phyloP scores from a whole-genome alignment of 2,797 vertebrate species.

The Poeciliopsis infans region DNA sequence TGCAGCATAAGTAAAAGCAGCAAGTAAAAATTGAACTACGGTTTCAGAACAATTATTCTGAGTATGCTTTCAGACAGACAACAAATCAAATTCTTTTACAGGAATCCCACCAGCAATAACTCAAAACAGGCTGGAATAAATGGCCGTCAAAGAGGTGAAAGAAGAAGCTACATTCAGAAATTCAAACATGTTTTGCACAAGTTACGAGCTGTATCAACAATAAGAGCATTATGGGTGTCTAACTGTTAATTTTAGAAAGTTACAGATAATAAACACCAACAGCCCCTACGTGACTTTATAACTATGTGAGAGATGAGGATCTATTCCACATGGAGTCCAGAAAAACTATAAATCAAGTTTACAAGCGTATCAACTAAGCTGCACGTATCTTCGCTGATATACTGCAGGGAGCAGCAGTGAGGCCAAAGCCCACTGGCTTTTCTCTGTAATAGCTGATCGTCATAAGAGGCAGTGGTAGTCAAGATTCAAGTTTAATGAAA shows the following conservation, averaged over 20 bases:
- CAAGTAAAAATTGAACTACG: background rate
- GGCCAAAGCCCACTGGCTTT: background rate
- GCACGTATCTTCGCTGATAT: background rate
- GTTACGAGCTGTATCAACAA: background rate
- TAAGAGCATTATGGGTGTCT: background rate
- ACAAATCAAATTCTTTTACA: background rate
- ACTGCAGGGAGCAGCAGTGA: background rate
- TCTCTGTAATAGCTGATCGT: background rate
- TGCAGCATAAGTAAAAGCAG: background rate
- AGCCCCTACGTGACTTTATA: background rate
- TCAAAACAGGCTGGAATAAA: background rate
- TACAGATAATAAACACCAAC: slow-evolving; percentile 11
- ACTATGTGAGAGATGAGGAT: background rate
- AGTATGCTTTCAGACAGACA: background rate
- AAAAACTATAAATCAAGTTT: slow-evolving; percentile 8
- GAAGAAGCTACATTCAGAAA: background rate
- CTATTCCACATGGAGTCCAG: slow-evolving; percentile 4
- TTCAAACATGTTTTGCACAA: background rate
- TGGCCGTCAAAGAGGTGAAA: background rate
- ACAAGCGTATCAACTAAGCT: background rate
- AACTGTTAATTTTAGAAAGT: slow-evolving; percentile 2
- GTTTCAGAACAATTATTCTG: background rate
- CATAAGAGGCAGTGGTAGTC: background rate
- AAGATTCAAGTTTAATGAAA: background rate
- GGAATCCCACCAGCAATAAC: background rate